These are phyloP conservation scores for Nannobrachium achirus DNA, from an alignment of 2,113 vertebrate species.

Conservation along the genomic window DNA sequence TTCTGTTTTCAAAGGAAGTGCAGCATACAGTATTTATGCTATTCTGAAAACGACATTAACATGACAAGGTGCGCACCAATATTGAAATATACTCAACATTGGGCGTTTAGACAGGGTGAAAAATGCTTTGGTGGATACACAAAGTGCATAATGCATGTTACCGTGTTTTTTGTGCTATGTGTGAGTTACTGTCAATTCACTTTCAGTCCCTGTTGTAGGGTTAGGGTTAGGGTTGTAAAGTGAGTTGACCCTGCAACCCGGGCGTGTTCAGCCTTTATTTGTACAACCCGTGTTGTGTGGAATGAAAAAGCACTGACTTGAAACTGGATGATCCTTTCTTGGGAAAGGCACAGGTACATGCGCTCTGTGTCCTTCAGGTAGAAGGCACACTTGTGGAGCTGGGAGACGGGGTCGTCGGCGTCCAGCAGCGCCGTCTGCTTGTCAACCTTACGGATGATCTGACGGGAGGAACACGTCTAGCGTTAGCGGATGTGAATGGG, in stretches of 20 bases:
- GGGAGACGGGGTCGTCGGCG: conserved; percentile 97
- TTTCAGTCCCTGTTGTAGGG: too few species aligned
- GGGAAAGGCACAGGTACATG: conserved; percentile 99
- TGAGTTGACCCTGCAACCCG: not conserved
- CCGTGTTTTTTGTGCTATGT: too few species aligned
- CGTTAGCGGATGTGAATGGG: not conserved
- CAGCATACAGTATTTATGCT: too few species aligned
- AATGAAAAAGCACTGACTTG: conserved; percentile 82
- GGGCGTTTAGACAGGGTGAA: too few species aligned
- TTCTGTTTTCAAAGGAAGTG: too few species aligned
- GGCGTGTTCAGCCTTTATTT: not conserved
- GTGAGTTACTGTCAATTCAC: too few species aligned
- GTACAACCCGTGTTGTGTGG: not conserved
- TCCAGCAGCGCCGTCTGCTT: conserved; percentile 98
- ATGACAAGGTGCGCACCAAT: too few species aligned
- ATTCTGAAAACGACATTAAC: too few species aligned
- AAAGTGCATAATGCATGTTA: too few species aligned
- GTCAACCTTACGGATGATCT: conserved; percentile 99
- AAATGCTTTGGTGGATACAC: too few species aligned
- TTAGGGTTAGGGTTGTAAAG: too few species aligned
- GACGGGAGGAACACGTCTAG: not conserved
- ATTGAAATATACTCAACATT: too few species aligned
- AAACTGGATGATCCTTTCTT: conserved; percentile 99
- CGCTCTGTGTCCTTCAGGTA: conserved; percentile 99
- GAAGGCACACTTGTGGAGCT: conserved; percentile 99